Percentiles rank a stretch among this genome's conserved stretches.
These are phyloP conservation scores for Phyllotis vaccarum DNA, from an alignment of 2,797 vertebrate genomes.

Conservation along the genomic window DNA sequence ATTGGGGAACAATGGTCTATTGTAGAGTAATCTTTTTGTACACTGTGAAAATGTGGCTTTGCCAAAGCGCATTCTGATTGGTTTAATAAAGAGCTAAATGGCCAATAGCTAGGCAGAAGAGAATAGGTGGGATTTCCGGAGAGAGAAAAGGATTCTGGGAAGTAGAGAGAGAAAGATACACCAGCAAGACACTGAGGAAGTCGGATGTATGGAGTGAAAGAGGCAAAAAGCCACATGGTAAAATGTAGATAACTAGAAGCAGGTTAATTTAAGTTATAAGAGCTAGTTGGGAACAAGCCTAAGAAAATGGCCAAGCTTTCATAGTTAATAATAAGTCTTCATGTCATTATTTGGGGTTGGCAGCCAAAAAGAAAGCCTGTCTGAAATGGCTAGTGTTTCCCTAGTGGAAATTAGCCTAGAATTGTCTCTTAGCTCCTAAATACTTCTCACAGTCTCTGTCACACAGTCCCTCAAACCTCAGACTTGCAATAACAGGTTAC, in stretches of 20 bases:
- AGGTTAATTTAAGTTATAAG: background rate
- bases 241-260: background rate
- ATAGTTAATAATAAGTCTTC: background rate
- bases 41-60: background rate
- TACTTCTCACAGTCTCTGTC: background rate
- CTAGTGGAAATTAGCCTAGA: background rate
- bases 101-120: background rate
- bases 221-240: background rate
- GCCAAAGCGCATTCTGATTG: background rate
- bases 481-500: background rate
- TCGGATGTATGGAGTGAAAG: background rate
- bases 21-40: background rate
- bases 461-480: background rate
- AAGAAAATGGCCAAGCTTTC: background rate
- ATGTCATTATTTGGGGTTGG: background rate
- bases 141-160: background rate
- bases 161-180: background rate
- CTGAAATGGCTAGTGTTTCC: background rate
- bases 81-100: background rate
- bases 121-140: background rate
- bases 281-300: background rate
- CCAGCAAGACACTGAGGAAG: background rate
- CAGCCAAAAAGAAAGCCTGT: background rate
- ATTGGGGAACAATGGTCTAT: background rate
- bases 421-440: background rate